A percentile compares a stretch with the other conserved stretches of the same genome.
These are phyloP conservation scores for Dicranocentrus wangi DNA, from an alignment of 2,888 invertebrate genomes.

Conservation along the genomic window DNA sequence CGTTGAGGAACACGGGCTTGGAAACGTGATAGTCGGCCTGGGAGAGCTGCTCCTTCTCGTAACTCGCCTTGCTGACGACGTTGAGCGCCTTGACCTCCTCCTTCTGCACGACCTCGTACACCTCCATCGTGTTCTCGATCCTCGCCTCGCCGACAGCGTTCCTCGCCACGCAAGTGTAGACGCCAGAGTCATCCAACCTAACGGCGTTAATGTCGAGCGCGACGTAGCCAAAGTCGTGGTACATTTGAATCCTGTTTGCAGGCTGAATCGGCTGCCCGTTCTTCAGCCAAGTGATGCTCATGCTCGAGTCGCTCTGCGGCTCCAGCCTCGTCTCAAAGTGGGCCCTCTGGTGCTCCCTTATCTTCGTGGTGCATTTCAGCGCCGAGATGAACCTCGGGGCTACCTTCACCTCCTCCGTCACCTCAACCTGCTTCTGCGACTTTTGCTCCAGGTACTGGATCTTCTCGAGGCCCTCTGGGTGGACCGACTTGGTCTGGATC, in stretches of 20 bases:
- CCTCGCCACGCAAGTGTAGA: slow-evolving; percentile 92
- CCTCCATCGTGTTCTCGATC: slow-evolving; percentile 56
- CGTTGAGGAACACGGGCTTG: slow-evolving; percentile 48
- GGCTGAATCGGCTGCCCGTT: slow-evolving; percentile 93
- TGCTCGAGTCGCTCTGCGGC: slow-evolving; percentile 63
- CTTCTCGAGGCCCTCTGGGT: slow-evolving; percentile 92
- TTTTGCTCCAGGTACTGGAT: slow-evolving; percentile 86
- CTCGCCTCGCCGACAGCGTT: slow-evolving; percentile 66
- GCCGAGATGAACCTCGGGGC: slow-evolving; percentile 91
- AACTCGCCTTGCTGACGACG: slow-evolving; percentile 33
- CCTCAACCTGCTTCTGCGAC: slow-evolving; percentile 24
- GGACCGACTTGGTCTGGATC: slow-evolving; percentile 85
- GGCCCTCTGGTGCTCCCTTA: slow-evolving; percentile 93
- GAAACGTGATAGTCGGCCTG: slow-evolving; percentile 50
- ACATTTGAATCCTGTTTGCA: slow-evolving; percentile 85
- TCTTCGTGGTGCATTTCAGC: slow-evolving; percentile 92
- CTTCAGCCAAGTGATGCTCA: slow-evolving; percentile 93
- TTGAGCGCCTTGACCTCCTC: slow-evolving; percentile 45
- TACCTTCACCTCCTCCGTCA: slow-evolving; percentile 66
- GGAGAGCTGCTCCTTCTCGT: slow-evolving; percentile 27
- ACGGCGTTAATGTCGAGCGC: slow-evolving; percentile 96
- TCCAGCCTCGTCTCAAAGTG: slow-evolving; percentile 84
- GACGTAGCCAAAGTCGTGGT: slow-evolving; percentile 97
- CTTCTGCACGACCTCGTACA: slow-evolving; percentile 47
- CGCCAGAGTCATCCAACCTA: slow-evolving; percentile 92